Base-by-base conservation (phyloP, 2,888 invertebrate genomes). In the Labia minor region DNA sequence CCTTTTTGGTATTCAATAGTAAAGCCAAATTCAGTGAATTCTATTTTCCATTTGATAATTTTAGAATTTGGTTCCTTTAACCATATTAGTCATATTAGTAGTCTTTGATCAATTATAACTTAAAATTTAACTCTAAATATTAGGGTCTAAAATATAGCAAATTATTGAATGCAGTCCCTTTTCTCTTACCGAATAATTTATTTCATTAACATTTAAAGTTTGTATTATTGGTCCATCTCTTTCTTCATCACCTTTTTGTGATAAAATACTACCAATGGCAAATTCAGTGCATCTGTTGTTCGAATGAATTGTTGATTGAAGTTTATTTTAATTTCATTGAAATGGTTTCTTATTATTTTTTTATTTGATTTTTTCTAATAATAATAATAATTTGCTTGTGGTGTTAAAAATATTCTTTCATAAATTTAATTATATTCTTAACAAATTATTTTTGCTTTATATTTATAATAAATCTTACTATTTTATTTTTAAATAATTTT, bases 111-210 rank as follows among this genome's bases (percentile, higher is more conserved):
- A 8, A 21, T 64, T 6, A 65, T 61, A 10, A 65, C 21, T 62
- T 26, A 11, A 11, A 65, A 65, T 61, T 61, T 37, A 18, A 16
- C 16, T 11, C 65, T 37, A 4, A n/a, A 65, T 11, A 16, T 16
- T 61, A 65, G 20, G 33, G 49, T 20, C 21, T 61, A 19, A 65
- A 66, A 20, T 61, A 66, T 61, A 61, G 21, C 66, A 66, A 10
- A 66, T 62, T n/a, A 66, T 21, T 19, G 62, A 37, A 18, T 49
- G 61, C 18, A 37, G 20, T 21, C 49, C 65, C 11, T n/a, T 19
- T 37, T 65, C 37, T 8, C 20, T 37, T 1, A 49, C n/a, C 3
- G 20, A 19, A 61, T 65, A 61, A 61, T 61, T 65, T 14, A 18
- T 3, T 21, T 65, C 65, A 37, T 19, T n/a, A 21, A 21, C 16